Percentiles rank a stretch among this genome's conserved stretches.
Evolutionary conservation across 2,797 vertebrate species (phyloP).

Genomic region (Gallinago stenura): DNA sequence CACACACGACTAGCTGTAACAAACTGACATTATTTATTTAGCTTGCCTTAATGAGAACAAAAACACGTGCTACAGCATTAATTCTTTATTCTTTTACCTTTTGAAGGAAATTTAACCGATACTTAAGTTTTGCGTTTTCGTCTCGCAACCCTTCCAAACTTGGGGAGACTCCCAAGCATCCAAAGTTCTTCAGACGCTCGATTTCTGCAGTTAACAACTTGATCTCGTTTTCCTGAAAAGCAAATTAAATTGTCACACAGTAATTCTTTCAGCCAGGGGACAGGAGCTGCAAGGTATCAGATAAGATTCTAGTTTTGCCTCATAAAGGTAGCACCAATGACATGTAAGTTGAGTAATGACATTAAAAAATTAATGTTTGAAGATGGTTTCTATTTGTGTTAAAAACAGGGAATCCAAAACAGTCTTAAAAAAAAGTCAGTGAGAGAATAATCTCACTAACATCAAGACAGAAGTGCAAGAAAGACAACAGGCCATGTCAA

Average conservation of each 20-base stretch:
- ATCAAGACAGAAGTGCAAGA: neutral
- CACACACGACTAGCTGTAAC: neutral
- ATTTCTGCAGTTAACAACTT: conserved; percentile 87
- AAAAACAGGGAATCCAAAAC: neutral
- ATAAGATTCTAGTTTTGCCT: neutral
- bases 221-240: conserved; percentile 89
- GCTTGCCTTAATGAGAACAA: neutral
- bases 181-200: conserved; percentile 85
- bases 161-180: conserved; percentile 72
- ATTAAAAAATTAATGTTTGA: neutral
- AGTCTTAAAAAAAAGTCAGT: neutral
- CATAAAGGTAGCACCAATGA: neutral
- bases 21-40: neutral
- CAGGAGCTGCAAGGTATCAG: neutral
- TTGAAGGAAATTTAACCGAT: conserved; percentile 90
- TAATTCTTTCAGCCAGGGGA: neutral
- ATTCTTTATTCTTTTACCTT: conserved; percentile 77
- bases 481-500: neutral
- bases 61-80: rapidly evolving
- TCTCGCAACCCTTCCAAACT: conserved; percentile 86
- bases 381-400: neutral
- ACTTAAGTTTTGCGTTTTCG: conserved; percentile 91
- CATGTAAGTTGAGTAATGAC: neutral
- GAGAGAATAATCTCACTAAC: neutral
- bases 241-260: neutral